Percentiles rank a stretch among this genome's conserved stretches.
Evolutionary conservation across 2,113 vertebrate species (phyloP).

Genomic region (Athene noctua): DNA sequence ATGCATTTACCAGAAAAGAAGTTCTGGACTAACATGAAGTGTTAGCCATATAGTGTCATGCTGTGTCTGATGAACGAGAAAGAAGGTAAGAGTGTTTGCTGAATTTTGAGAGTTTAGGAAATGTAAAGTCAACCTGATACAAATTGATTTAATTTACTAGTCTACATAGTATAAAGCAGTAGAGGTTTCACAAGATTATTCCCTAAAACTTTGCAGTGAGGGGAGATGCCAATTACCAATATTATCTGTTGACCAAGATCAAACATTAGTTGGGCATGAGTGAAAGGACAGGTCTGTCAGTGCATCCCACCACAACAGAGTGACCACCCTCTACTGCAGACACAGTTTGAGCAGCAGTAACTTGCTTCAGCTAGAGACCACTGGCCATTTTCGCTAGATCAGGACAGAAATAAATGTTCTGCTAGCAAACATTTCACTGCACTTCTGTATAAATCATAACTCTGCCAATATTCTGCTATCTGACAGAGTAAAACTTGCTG

Average conservation of each 20-base stretch:
- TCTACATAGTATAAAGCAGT: background rate
- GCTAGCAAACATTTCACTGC: background rate
- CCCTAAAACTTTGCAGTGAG: background rate
- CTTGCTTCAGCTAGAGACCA: background rate
- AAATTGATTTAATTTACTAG: background rate
- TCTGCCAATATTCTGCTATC: background rate
- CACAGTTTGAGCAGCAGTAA: background rate
- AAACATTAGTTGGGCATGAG: background rate
- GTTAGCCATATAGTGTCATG: background rate
- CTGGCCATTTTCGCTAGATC: background rate
- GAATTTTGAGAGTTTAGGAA: background rate
- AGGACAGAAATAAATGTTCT: background rate
- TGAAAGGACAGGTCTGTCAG: background rate
- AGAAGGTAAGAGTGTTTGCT: background rate
- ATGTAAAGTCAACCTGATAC: background rate
- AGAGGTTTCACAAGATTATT: background rate
- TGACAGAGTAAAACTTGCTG: background rate
- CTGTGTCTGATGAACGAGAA: background rate
- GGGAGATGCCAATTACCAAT: background rate
- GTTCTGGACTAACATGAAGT: background rate
- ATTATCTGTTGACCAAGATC: background rate
- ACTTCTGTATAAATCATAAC: background rate
- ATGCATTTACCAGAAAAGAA: background rate
- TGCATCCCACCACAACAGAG: background rate
- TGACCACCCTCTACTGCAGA: background rate